phyloP scores from a whole-genome alignment of 2,797 vertebrate genomes.

The Liparis tanakae region DNA sequence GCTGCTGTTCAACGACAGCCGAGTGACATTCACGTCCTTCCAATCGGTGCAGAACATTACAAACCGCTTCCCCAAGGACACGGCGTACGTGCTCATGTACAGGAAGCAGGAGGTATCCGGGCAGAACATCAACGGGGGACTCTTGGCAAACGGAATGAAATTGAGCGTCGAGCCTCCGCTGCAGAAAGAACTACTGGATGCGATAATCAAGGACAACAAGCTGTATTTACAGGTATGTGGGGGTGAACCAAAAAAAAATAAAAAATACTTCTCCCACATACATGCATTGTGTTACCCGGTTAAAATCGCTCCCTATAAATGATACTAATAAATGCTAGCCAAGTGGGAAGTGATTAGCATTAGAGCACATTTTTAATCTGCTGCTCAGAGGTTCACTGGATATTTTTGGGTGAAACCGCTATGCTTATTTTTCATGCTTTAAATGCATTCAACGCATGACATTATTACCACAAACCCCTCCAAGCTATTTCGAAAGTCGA shows the following conservation, averaged over 20 bases:
- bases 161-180: conserved; percentile 91
- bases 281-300: background rate
- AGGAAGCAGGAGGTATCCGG: conserved; percentile 87
- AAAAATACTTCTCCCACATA: background rate
- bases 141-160: conserved; percentile 82
- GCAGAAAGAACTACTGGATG: conserved; percentile 98
- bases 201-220: conserved; percentile 98
- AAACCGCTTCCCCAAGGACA: conserved; percentile 97
- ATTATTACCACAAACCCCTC: conserved; percentile 15
- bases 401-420: conserved; percentile 19
- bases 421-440: conserved; percentile 29
- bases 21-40: conserved; percentile 97
- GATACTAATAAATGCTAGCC: conserved; percentile 1
- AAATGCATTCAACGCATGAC: conserved; percentile 10
- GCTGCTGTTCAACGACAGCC: conserved; percentile 98
- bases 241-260: background rate
- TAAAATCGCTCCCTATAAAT: conserved; percentile 4
- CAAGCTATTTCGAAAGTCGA: conserved; percentile 27
- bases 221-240: conserved; percentile 94
- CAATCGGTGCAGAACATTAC: conserved; percentile 98
- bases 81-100: conserved; percentile 97
- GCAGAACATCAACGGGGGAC: conserved; percentile 62
- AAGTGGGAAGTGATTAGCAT: conserved; percentile 26
- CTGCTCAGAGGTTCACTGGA: background rate
- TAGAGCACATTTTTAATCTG: conserved; percentile 21